These are phyloP conservation scores for Poecile montanus DNA, from an alignment of 2,797 vertebrate species.

Conservation along the genomic window DNA sequence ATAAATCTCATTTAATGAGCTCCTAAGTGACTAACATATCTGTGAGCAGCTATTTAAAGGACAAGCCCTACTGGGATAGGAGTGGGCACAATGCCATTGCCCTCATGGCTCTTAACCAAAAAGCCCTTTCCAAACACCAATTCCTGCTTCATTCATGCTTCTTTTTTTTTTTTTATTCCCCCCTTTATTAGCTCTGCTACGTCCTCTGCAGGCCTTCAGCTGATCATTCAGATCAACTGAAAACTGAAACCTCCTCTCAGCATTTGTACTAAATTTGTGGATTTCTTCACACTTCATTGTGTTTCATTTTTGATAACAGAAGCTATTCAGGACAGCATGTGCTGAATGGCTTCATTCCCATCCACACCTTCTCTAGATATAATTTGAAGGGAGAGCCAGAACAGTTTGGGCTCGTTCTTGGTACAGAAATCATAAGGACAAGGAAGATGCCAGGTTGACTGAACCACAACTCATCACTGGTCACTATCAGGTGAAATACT, in stretches of 20 bases:
- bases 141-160: not conserved
- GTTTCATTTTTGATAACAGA: not conserved
- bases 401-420: fast-evolving
- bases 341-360: not conserved
- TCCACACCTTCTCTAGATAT: not conserved
- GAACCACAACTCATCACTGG: not conserved
- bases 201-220: slow-evolving; percentile 12
- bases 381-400: not conserved
- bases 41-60: not conserved
- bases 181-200: not conserved
- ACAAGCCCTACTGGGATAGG: not conserved
- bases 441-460: not conserved
- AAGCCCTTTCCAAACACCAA: not conserved
- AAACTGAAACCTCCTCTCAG: not conserved
- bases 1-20: not conserved
- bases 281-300: not conserved
- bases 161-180: not conserved
- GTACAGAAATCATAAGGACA: not conserved
- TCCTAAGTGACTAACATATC: not conserved
- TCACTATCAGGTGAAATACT: not conserved
- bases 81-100: not conserved
- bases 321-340: not conserved
- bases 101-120: not conserved
- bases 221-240: not conserved
- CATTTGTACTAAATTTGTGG: not conserved